Percentiles rank a stretch among this genome's conserved stretches.
phyloP scores from a whole-genome alignment of 2,113 vertebrate genomes.

The Heliornis fulica region DNA sequence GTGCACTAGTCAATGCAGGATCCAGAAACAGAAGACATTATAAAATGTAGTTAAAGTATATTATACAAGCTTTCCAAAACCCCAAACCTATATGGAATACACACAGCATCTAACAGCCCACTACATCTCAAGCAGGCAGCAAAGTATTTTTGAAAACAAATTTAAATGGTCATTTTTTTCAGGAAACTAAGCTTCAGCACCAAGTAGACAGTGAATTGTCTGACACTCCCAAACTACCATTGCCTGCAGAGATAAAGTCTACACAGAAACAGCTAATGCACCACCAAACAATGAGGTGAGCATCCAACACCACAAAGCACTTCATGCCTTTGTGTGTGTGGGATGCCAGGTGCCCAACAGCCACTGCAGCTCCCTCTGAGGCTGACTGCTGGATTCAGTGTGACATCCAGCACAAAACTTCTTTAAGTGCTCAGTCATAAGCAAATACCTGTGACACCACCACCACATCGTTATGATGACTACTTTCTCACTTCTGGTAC shows the following conservation, averaged over 20 bases:
- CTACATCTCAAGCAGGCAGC: background rate
- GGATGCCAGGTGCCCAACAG: background rate
- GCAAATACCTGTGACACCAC: background rate
- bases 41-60: background rate
- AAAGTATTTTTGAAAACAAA: background rate
- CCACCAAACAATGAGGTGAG: background rate
- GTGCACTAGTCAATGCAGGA: background rate
- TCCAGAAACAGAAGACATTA: background rate
- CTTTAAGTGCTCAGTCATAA: background rate
- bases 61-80: background rate
- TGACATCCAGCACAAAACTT: background rate
- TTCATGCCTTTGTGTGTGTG: background rate
- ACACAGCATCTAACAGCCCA: background rate
- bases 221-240: background rate
- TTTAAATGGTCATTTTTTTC: background rate
- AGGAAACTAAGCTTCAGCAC: background rate
- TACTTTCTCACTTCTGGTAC: background rate
- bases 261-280: background rate
- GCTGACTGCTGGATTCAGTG: background rate
- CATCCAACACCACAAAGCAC: background rate
- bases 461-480: rapidly evolving
- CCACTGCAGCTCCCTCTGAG: background rate
- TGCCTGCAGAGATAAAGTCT: conserved; percentile 3
- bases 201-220: background rate
- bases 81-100: background rate